Base-by-base conservation (phyloP, 2,113 vertebrate species). In the Burhinus oedicnemus region DNA sequence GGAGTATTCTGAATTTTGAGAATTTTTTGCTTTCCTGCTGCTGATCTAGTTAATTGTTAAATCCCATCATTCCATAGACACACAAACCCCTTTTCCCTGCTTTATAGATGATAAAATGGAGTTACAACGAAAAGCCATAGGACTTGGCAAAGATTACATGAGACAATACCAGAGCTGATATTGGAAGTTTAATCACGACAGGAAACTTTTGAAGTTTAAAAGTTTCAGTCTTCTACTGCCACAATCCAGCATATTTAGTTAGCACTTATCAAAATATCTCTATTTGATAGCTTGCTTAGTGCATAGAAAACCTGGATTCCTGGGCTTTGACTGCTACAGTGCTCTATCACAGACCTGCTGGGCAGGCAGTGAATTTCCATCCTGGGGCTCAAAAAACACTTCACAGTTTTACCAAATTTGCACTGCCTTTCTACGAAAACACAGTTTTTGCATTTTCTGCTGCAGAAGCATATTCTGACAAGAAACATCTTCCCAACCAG, bases 311-410 rank as follows among this genome's bases (percentile, higher is more conserved):
- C 15, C 20, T 1, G 3, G 52, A 17, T 9, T 45, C 40, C 72
- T 6, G 42, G 16, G 57, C 60, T 47, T 32, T 3, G 32, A 8
- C 22, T 20, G 4, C 42, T 5, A 58, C 76, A 47, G 54, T 1
- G 26, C 27, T 26, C 23, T 20, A 26, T 11, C 68, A 52, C 64
- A 65, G 29, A 29, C 23, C 36, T 8, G 20, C n/a, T 3, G n/a
- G 32, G 49, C 1, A 44, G 36, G 5, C 40, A 40, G 14, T 0
- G 9, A 32, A 22, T 32, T 72, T 17, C n/a, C 36, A 22, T 5
- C 34, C 29, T 1, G 47, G 57, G 44, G 21, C 57, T 83, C 45
- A 40, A 34, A 65, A 78, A 40, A 4, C 30, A 19, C 27, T 15
- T 34, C 30, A 26, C n/a, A 22, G 47, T 18, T 77, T 40, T 32